These are phyloP conservation scores for Alethe diademata DNA, from an alignment of 2,113 vertebrate species.

Conservation along the genomic window DNA sequence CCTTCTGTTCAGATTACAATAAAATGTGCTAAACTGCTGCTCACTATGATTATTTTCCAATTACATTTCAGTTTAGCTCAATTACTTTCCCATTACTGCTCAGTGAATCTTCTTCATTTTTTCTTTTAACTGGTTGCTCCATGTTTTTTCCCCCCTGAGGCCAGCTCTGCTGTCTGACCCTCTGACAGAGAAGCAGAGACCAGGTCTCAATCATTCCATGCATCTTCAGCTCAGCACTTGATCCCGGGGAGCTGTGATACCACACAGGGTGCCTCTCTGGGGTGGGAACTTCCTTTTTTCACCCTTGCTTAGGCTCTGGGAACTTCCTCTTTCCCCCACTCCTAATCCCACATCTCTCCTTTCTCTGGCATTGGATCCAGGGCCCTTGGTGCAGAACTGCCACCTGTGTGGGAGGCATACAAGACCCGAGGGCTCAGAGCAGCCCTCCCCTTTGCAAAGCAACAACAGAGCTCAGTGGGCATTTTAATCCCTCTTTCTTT, in stretches of 20 bases:
- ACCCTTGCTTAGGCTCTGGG: background rate
- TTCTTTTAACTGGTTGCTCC: constrained; percentile 64
- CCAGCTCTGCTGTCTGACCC: background rate
- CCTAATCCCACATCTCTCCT: background rate
- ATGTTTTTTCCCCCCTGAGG: background rate
- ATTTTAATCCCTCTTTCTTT: background rate
- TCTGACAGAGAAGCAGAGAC: background rate
- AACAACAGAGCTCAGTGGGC: background rate
- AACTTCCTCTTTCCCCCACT: background rate
- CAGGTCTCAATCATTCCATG: background rate
- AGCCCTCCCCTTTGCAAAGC: background rate
- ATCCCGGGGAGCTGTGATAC: background rate
- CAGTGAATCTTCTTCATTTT: constrained; percentile 64
- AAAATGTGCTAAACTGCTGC: constrained; percentile 47
- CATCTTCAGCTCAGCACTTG: background rate
- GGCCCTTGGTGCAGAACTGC: background rate
- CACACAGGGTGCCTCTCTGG: accelerated
- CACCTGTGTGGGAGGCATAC: accelerated
- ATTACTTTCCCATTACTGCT: constrained; percentile 76
- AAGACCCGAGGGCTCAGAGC: background rate
- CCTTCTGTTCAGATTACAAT: constrained; percentile 52
- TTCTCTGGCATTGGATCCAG: background rate
- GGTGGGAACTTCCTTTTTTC: background rate
- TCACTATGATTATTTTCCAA: constrained; percentile 68
- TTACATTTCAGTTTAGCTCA: constrained; percentile 79